Percentiles rank a stretch among this genome's conserved stretches.
phyloP scores from a whole-genome alignment of 2,888 invertebrate species.

The Callinectes sapidus region DNA sequence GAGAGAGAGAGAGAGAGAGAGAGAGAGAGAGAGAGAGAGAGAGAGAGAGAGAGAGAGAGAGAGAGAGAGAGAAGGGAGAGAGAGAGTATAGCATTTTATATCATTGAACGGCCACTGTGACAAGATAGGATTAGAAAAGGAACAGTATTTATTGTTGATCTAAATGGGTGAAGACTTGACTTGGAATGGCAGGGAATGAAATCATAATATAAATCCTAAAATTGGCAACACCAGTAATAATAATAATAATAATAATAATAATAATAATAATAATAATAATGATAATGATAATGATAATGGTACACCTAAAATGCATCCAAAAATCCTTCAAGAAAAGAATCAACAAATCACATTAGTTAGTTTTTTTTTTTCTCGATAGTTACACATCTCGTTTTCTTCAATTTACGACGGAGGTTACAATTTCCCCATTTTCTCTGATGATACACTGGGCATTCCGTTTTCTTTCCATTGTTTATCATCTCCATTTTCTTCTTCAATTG shows the following conservation, averaged over 20 bases:
- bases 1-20: slow-evolving; percentile 21
- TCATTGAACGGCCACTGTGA: slow-evolving; percentile 2
- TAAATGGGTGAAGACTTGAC: not conserved
- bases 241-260: not conserved
- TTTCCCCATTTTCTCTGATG: no score
- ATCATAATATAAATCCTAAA: not conserved
- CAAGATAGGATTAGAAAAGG: not conserved
- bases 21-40: slow-evolving; percentile 8
- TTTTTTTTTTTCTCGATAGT: no score
- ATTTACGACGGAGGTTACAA: not conserved
- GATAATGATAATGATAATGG: not conserved
- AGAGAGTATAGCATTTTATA: slow-evolving; percentile 2
- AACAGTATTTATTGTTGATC: not conserved
- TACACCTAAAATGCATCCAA: not conserved
- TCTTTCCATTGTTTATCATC: no score
- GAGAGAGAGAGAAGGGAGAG: not conserved
- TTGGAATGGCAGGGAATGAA: not conserved
- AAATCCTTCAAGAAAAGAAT: no score
- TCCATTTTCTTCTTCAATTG: no score
- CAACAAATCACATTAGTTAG: not conserved
- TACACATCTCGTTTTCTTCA: not conserved
- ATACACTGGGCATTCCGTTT: no score
- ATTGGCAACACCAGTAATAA: not conserved
- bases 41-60: not conserved
- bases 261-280: not conserved